Conservation (phyloP, 2,797 vertebrate species). For the Oryzias dopingdopingensis region DNA sequence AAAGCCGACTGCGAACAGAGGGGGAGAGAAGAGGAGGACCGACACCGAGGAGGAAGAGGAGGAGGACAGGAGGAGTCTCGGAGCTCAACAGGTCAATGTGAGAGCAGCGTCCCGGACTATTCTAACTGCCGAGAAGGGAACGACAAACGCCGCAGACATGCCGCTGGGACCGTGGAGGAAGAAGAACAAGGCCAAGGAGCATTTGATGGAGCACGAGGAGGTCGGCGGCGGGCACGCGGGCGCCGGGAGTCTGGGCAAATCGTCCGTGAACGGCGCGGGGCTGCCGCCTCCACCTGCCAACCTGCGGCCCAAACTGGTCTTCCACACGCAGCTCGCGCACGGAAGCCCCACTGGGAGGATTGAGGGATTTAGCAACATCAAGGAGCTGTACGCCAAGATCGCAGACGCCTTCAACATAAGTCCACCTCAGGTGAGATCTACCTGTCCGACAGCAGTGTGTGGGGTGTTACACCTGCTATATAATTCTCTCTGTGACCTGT, state of each 20-base stretch:
- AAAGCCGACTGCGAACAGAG: slow-evolving; percentile 17
- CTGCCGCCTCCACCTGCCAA: slow-evolving; percentile 71
- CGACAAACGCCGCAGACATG: slow-evolving; percentile 69
- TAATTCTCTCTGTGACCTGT: too few species aligned
- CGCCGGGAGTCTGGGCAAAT: slow-evolving; percentile 63
- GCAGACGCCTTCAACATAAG: slow-evolving; percentile 81
- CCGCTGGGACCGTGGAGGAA: slow-evolving; percentile 83
- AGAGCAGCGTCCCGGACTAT: slow-evolving; percentile 45
- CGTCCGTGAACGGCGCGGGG: slow-evolving; percentile 66
- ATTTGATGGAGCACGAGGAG: slow-evolving; percentile 86
- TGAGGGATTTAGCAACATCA: slow-evolving; percentile 87
- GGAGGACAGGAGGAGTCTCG: slow-evolving; percentile 33
- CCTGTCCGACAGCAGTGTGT: too few species aligned
- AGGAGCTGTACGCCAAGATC: slow-evolving; percentile 87
- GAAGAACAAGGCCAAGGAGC: slow-evolving; percentile 81
- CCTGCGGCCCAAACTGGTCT: slow-evolving; percentile 81
- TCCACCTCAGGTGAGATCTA: slow-evolving; percentile 74
- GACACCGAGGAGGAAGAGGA: slow-evolving; percentile 39
- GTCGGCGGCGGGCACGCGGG: slow-evolving; percentile 67
- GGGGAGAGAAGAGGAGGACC: slow-evolving; percentile 48
- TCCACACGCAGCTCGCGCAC: slow-evolving; percentile 95
- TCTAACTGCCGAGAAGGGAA: slow-evolving; percentile 3
- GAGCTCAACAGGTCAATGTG: slow-evolving; percentile 64
- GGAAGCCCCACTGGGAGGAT: slow-evolving; percentile 93
- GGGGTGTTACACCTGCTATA: too few species aligned